Base-by-base conservation (phyloP, 2,888 invertebrate genomes). In the Drosophila macrothrix region DNA sequence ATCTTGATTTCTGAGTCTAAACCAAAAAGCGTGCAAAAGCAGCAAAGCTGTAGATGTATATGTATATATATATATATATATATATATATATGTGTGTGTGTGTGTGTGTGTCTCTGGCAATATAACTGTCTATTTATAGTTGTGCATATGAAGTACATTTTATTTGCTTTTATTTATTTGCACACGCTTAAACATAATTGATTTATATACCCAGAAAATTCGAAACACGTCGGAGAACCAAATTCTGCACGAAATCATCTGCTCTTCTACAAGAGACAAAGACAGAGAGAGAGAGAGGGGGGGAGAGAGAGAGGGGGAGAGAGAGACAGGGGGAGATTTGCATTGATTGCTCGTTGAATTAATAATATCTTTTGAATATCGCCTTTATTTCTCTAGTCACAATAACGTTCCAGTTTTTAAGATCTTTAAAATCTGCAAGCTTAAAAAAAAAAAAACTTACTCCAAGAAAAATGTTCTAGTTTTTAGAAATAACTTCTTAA, bases 1-100 rank as follows among this genome's bases (percentile, higher is more conserved):
- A 91, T 90, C 90, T 88, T 88, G 80, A 91, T 91, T 84, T 83
- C 83, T 84, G 81, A 71, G 77, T 81, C 88, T 84, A 84, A 84
- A 87, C 79, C 84, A 76, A 85, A 83, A 82, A 83, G 88, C 78
- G 78, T 83, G 87, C 84, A 82, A 80, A 74, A 82, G 72, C 82
- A 60, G 69, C 67, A 68, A 67, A 65, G 49, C 63, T 70, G 16
- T 60, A 6, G 16, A 19, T 41, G 1, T 58, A 53, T 37, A 39
- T 22, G 29, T 39, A 50, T 54, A 33, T 41, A 46, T 41, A 25
- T 43, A 29, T 67, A 54, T 55, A 10, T 50, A 53, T 39, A 28
- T 19, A n/a, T 60, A 49, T 60, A 28, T 39, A 33, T 33, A n/a
- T 43, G 7, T 7, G 7, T 29, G 9, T 31, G 9, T 31, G 29